These are phyloP conservation scores for Numenius phaeopus DNA, from an alignment of 2,797 vertebrate species.

Conservation along the genomic window DNA sequence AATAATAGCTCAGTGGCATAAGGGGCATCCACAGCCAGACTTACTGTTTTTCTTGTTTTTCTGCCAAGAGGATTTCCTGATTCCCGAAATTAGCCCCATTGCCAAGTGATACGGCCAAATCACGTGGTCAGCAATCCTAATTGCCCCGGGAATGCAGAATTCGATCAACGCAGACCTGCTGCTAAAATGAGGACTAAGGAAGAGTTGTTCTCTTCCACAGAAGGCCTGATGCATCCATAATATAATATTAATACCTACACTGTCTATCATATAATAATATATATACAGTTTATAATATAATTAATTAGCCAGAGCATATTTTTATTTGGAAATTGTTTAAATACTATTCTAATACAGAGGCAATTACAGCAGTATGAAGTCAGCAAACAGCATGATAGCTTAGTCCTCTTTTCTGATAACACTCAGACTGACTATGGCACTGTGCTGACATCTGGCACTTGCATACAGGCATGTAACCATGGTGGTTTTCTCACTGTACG, in stretches of 20 bases:
- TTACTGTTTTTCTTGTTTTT: not conserved
- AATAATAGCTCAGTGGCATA: not conserved
- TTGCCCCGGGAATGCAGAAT: not conserved
- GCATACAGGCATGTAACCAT: not conserved
- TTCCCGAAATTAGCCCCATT: not conserved
- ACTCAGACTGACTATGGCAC: not conserved
- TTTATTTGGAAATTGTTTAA: not conserved
- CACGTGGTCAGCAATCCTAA: not conserved
- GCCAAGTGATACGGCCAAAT: conserved; percentile 7
- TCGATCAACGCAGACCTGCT: not conserved
- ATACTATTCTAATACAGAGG: not conserved
- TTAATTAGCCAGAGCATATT: not conserved
- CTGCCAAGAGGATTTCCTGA: conserved; percentile 42
- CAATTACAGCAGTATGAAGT: not conserved
- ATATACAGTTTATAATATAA: not conserved
- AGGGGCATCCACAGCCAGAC: not conserved
- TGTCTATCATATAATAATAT: not conserved
- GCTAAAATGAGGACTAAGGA: fast-evolving
- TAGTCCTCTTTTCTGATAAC: not conserved
- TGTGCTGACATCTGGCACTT: not conserved
- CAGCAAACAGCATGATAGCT: not conserved
- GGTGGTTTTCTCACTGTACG: not conserved
- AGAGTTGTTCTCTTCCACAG: not conserved
- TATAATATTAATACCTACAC: not conserved
- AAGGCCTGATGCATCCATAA: not conserved